Base-by-base conservation (phyloP, 2,888 invertebrate species). In the Drosophila limbata region DNA sequence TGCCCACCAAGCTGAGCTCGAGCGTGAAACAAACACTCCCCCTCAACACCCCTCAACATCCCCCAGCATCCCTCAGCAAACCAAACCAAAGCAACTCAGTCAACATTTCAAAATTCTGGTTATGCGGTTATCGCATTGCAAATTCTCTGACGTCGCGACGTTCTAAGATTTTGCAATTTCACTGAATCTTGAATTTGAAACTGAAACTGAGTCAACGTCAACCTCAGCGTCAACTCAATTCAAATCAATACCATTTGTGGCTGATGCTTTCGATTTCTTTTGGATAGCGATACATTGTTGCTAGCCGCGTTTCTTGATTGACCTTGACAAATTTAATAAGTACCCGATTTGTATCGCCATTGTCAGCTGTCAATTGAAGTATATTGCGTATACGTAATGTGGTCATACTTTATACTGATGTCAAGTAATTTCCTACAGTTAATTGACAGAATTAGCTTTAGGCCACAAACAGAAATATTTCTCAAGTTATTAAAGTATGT, bases 141-240 rank as follows among this genome's bases (percentile, higher is more conserved):
- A 50, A 35, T 50, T 50, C 48, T 17, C 48, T 47, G 47, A 31
- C 45, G 37, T 59, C 35, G 21, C 51, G 39, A 37, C 37, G 45
- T 69, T 72, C 68, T 66, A 55, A 67, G 74, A 74, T 67, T 79
- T 67, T 76, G 67, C 69, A 79, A 76, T 79, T 73, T 77, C 72
- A 44, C 65, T 63, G 4, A 37, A 21, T 13, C 35, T 48, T 10
- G 25, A 39, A 51, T 13, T 44, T 28, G 19, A 57, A 57, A 42
- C 61, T 28, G 19, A 57, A 57, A 42, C 61, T 45, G 42, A 55
- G 51, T 60, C 59, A 60, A 44, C 39, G 39, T 31, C 37, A 31
- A 28, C 42, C 25, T 33, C 51, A 45, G 25, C 45, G 35, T 51
- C 45, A n/a, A 5, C 10, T 28, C 50, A 59, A 52, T 44, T 51